phyloP scores from a whole-genome alignment of 1,140 invertebrate genomes.

The Anastrepha obliqua region DNA sequence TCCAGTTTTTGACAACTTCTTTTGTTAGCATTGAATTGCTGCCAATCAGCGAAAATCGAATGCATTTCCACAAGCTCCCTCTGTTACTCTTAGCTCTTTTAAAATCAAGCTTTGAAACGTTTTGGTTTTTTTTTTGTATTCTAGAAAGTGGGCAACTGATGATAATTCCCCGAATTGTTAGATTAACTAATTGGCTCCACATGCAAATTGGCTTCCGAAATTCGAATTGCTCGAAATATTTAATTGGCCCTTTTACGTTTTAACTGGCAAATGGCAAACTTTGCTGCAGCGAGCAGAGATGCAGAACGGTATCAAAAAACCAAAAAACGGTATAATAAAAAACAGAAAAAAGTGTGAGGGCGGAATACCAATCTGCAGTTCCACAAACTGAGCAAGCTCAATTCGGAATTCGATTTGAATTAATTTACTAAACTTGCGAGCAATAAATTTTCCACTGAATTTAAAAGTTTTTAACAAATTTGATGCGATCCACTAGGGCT shows the following conservation, averaged over 20 bases:
- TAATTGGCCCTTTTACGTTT: constrained; percentile 40
- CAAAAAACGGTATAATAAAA: too few relatives aligned
- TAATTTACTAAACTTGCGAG: constrained; percentile 16
- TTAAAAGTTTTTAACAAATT: not conserved
- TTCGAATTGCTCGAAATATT: constrained; percentile 32
- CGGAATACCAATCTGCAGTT: not conserved
- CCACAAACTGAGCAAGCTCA: not conserved
- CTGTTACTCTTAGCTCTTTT: not conserved
- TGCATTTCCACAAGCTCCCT: constrained; percentile 6
- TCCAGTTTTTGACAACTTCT: constrained; percentile 25
- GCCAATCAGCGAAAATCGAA: constrained; percentile 9
- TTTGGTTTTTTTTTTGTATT: constrained; percentile 64
- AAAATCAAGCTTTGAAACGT: constrained; percentile 51
- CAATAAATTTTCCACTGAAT: constrained; percentile 1
- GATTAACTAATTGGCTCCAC: constrained; percentile 69
- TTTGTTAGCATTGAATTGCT: constrained; percentile 31
- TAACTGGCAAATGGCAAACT: constrained; percentile 11
- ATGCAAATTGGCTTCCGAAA: constrained; percentile 29
- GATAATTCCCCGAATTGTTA: constrained; percentile 64
- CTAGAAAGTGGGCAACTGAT: not conserved
- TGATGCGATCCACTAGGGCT: too few relatives aligned
- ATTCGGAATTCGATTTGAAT: constrained; percentile 37
- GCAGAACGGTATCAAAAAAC: too few relatives aligned
- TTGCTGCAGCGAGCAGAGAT: too few relatives aligned
- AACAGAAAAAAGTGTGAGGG: not conserved